A percentile compares a stretch with the other conserved stretches of the same genome.
phyloP scores from a whole-genome alignment of 2,113 vertebrate species.

The Macaca nemestrina region DNA sequence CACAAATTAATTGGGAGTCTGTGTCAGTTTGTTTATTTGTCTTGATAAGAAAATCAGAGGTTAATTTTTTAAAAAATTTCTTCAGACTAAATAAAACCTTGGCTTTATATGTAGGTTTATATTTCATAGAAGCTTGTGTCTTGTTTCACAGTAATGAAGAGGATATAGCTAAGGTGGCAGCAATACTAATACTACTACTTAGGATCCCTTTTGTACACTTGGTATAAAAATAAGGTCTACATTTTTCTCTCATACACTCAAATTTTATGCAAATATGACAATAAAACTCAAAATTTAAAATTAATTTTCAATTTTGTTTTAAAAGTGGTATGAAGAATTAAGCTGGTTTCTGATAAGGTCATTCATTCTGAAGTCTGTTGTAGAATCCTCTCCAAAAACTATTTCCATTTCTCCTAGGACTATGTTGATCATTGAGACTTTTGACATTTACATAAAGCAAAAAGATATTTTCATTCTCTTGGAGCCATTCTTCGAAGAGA shows the following conservation, averaged over 20 bases:
- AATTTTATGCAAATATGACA: not conserved
- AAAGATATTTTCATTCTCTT: slow-evolving; percentile 44
- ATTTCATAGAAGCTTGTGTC: not conserved
- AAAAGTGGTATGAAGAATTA: not conserved
- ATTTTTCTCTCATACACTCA: not conserved
- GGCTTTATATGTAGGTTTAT: not conserved
- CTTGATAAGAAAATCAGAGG: not conserved
- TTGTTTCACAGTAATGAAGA: not conserved
- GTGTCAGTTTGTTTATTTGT: not conserved
- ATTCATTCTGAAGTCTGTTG: not conserved
- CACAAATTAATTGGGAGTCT: not conserved
- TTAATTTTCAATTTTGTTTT: not conserved
- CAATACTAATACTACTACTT: not conserved
- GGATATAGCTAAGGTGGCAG: not conserved
- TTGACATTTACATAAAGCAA: slow-evolving; percentile 64
- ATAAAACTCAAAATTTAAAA: not conserved
- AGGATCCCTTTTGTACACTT: not conserved
- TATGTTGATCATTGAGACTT: not conserved
- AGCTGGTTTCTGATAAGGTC: not conserved
- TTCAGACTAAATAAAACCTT: not conserved
- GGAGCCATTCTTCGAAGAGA: slow-evolving; percentile 18
- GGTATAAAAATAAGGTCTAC: not conserved
- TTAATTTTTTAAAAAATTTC: not conserved
- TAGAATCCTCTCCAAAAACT: not conserved
- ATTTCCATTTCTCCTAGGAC: not conserved